These are phyloP conservation scores for Staurois parvus DNA, from an alignment of 2,797 vertebrate genomes.

Conservation along the genomic window DNA sequence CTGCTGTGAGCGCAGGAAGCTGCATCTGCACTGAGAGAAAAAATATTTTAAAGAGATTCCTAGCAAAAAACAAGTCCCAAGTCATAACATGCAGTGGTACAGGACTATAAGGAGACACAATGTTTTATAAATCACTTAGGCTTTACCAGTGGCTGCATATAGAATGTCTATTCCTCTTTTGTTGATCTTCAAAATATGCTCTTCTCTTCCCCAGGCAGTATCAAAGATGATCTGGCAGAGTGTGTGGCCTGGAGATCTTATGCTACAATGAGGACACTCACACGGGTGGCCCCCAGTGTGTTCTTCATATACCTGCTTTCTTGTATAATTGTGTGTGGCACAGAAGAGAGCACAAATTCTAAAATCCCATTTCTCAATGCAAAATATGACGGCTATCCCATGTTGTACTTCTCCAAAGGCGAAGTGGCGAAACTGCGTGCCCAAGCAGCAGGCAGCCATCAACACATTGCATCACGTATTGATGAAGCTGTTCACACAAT, in stretches of 20 bases:
- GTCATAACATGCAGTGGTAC: no score
- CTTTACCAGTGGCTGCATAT: no score
- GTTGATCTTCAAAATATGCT: not conserved
- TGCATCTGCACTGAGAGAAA: no score
- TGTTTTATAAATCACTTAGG: no score
- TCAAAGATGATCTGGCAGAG: slow-evolving; percentile 84
- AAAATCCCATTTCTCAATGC: slow-evolving; percentile 91
- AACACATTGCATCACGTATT: slow-evolving; percentile 83
- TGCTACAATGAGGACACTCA: slow-evolving; percentile 96
- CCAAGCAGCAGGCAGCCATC: slow-evolving; percentile 81
- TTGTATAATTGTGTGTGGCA: slow-evolving; percentile 73
- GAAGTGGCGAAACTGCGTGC: slow-evolving; percentile 84
- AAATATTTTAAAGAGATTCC: no score
- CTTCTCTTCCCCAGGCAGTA: slow-evolving; percentile 71
- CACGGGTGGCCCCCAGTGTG: slow-evolving; percentile 94
- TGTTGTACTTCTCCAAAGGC: slow-evolving; percentile 89
- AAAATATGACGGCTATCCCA: slow-evolving; percentile 93
- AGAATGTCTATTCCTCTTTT: no score
- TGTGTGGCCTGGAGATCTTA: slow-evolving; percentile 80
- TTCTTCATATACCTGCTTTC: slow-evolving; percentile 91
- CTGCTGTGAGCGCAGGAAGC: no score
- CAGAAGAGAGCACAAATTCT: slow-evolving; percentile 74
- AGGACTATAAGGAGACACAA: no score
- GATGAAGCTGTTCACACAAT: slow-evolving; percentile 88
- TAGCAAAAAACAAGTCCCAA: no score